Evolutionary conservation across 2,113 vertebrate species (phyloP).

Genomic region (Paralichthys olivaceus): DNA sequence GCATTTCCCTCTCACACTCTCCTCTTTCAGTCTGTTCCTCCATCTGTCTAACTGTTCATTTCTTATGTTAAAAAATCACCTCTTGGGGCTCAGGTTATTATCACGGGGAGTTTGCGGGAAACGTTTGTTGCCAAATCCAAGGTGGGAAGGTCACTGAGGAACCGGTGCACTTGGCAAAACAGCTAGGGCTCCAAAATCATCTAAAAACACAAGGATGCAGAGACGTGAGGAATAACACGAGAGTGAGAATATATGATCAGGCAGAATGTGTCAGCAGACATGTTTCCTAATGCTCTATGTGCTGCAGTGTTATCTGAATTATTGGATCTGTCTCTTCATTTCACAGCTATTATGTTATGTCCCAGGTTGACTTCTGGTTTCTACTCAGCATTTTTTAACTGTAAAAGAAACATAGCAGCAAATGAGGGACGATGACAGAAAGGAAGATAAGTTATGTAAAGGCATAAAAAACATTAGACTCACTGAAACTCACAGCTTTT

Average conservation of each 20-base stretch:
- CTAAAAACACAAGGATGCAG: slow-evolving; percentile 31
- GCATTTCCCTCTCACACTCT: slow-evolving; percentile 19
- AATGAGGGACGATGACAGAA: background rate
- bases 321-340: slow-evolving; percentile 40
- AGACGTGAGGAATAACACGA: slow-evolving; percentile 49
- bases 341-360: slow-evolving; percentile 51
- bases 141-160: slow-evolving; percentile 43
- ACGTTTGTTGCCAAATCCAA: slow-evolving; percentile 42
- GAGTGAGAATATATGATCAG: slow-evolving; percentile 54
- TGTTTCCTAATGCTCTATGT: slow-evolving; percentile 35
- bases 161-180: slow-evolving; percentile 58
- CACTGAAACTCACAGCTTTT: background rate
- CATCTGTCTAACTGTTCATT: slow-evolving; percentile 32
- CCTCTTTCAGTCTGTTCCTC: background rate
- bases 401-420: slow-evolving; percentile 26
- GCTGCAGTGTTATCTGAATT: slow-evolving; percentile 37
- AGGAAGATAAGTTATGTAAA: background rate
- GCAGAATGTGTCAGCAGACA: slow-evolving; percentile 55
- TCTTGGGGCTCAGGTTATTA: slow-evolving; percentile 40
- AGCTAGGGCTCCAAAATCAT: slow-evolving; percentile 61
- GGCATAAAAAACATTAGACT: background rate
- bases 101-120: slow-evolving; percentile 39
- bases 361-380: slow-evolving; percentile 41
- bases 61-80: slow-evolving; percentile 44
- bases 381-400: slow-evolving; percentile 21